Evolutionary conservation across 92 coral and sea anemone species (phyloP), one percentile per base, ranked within the genome.

Genomic region (Zoanthus gigantus): DNA sequence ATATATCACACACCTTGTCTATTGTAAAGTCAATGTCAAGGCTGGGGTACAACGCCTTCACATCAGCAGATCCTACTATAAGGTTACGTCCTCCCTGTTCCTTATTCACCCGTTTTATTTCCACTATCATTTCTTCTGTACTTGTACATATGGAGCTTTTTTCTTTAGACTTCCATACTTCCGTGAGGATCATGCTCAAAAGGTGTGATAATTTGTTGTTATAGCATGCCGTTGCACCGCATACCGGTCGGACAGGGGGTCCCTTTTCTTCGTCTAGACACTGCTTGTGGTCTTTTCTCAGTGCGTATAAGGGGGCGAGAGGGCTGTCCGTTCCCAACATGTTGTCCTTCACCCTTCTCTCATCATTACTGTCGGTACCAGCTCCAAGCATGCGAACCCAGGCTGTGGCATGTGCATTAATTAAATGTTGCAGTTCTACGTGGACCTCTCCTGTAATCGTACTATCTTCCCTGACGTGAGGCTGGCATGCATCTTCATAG

Each of bases 351-450:
- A 79, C 29, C 71, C 85, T 79, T 34, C 73, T 77, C 47, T 42
- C 71, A 31, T 57, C 15, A 23, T 58, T 42, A 16, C 48, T 86
- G 54, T 57, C 84, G n/a, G 53, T 15, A 30, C 89, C 90, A 8
- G 90, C 84, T 29, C 50, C 3, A 68, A 76, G 69, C n/a, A 86
- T 86, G 8, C 90, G 85, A 12, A 61, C 73, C 90, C 90, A 86
- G 34, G 73, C 44, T 52, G 77, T 81, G 34, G 90, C 54, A 74
- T 65, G 90, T 4, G 90, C 84, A 77, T 86, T 86, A 0, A 77
- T 86, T 61, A 77, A 48, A 0, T 42, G 48, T 77, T 86, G 85
- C 18, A 75, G 71, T 17, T 71, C 28, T 17, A 46, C 31, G 18
- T 86, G 66, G 4, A 66, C 90, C 58, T 79, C 78, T 48, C 78